Base-by-base conservation (phyloP, 1,140 invertebrate genomes). In the Bombus soroeensis region DNA sequence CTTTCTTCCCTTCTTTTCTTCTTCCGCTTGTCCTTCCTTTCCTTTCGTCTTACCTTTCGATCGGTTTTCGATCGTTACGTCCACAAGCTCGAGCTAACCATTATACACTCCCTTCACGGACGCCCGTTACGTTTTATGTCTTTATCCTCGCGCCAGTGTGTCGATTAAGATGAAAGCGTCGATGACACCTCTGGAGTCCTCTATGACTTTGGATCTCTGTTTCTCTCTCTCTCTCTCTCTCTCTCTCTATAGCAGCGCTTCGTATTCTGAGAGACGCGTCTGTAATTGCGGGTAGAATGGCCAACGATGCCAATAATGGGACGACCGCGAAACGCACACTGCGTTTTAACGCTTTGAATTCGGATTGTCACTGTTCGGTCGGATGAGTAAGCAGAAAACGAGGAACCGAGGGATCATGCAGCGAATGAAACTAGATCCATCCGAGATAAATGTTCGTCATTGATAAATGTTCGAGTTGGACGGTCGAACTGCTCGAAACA, bases 121-220 rank as follows among this genome's bases (percentile, higher is more conserved):
- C 88, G 86, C 88, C 92, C 92, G 93, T 93, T 93, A 93, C 92
- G 92, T 92, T 94, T 94, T 94, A 94, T 94, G 93, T 94, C 93
- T 94, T 93, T 93, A 94, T 94, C 87, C 89, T 87, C 86, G 83
- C 88, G 89, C 80, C 79, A 85, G 79, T 86, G 86, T 85, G 86
- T 87, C 89, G 89, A 90, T 90, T 90, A 78, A 91, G 90, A 93
- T 89, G 87, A 94, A 90, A 92, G 86, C 68, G 82, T 70, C 86
- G 85, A 90, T 86, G 78, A 85, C 79, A 66, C 70, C 37, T 53
- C 47, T 9, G 1, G 72, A 41, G n/a, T 86, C 64, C 43, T 88
- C 89, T 87, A 83, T 84, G 86, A 83, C 76, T 83, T 64, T 57
- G 25, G 41, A 3, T 34, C 62, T 25, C 25, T 4, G 34, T 18